A percentile compares a stretch with the other conserved stretches of the same genome.
These are phyloP conservation scores for Ctenodactylus gundi DNA, from an alignment of 2,113 vertebrate genomes.

Conservation along the genomic window DNA sequence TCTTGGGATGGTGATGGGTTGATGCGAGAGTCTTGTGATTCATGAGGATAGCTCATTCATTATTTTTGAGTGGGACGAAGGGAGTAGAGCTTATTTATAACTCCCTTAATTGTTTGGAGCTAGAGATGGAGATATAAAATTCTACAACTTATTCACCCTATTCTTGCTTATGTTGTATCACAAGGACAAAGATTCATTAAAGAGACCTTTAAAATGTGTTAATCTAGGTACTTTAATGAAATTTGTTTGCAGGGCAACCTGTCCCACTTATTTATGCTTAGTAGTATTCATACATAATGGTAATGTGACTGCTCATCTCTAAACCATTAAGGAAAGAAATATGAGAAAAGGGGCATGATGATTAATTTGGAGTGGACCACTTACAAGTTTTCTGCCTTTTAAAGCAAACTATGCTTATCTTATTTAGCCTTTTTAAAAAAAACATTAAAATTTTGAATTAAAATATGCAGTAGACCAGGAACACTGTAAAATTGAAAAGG, in stretches of 20 bases:
- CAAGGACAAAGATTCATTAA: constrained; percentile 78
- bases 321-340: constrained; percentile 79
- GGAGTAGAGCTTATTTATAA: constrained; percentile 67
- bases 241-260: constrained; percentile 78
- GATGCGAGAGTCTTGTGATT: constrained; percentile 78
- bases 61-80: constrained; percentile 71
- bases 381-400: constrained; percentile 68
- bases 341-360: constrained; percentile 72
- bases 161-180: constrained; percentile 70
- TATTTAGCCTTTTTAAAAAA: constrained; percentile 70
- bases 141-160: constrained; percentile 68
- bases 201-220: constrained; percentile 81
- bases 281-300: constrained; percentile 79
- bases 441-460: constrained; percentile 72
- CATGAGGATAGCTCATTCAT: constrained; percentile 72
- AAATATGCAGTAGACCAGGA: constrained; percentile 74
- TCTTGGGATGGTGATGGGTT: constrained; percentile 73
- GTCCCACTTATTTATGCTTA: constrained; percentile 79
- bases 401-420: constrained; percentile 76
- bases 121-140: constrained; percentile 57
- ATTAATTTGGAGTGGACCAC: constrained; percentile 74
- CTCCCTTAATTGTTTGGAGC: constrained; percentile 76
- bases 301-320: constrained; percentile 78
- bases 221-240: constrained; percentile 80
- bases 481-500: constrained; percentile 68